phyloP scores from a whole-genome alignment of 2,797 vertebrate genomes.

The Acrocephalus scirpaceus region DNA sequence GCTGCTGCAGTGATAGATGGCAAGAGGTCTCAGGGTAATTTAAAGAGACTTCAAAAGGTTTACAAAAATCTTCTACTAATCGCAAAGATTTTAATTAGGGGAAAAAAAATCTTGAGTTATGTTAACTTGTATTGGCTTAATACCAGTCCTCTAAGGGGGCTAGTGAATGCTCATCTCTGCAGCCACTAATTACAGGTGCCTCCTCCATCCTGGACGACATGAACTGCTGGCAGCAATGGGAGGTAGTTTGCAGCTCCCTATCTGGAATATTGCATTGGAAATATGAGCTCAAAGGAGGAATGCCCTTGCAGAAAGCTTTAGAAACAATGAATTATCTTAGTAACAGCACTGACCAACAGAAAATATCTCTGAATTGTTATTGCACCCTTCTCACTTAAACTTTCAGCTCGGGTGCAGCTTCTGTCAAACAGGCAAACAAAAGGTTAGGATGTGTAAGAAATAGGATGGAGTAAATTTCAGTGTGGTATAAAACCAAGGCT shows the following conservation, averaged over 20 bases:
- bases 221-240: neutral
- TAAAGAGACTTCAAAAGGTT: neutral
- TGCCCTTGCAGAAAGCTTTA: neutral
- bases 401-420: neutral
- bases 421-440: constrained; percentile 44
- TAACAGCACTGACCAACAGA: neutral
- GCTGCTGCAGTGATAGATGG: neutral
- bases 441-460: constrained; percentile 45
- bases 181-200: neutral
- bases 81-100: neutral
- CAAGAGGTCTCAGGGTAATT: neutral
- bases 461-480: constrained; percentile 44
- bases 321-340: neutral
- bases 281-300: neutral
- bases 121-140: neutral
- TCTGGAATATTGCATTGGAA: neutral
- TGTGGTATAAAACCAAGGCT: constrained; percentile 41
- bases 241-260: neutral
- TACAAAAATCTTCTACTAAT: neutral
- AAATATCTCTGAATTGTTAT: neutral
- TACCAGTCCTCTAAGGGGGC: neutral
- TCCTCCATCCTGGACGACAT: neutral
- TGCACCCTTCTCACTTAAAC: neutral
- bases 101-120: neutral
- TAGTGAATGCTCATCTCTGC: neutral